Evolutionary conservation across 2,888 invertebrate species (phyloP).

Genomic region (Parelbella ahira): DNA sequence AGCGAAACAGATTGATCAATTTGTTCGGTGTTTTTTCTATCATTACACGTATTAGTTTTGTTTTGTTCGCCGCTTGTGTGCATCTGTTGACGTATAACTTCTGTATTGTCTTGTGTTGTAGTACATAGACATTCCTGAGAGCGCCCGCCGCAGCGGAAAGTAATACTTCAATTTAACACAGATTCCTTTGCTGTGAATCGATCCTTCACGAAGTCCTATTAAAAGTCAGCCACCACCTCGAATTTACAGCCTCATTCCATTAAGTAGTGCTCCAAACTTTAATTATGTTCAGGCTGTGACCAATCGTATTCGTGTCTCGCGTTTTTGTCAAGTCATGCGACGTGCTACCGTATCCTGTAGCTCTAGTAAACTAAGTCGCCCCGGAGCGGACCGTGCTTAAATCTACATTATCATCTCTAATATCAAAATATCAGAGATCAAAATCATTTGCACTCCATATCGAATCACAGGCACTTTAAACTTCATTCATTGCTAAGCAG

Average conservation of each 20-base stretch:
- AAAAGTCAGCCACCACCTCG: conserved; percentile 76
- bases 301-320: conserved; percentile 78
- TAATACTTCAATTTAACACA: conserved; percentile 56
- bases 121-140: conserved; percentile 13
- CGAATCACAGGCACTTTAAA: conserved; percentile 49
- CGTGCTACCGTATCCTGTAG: conserved; percentile 75
- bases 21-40: conserved; percentile 33
- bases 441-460: conserved; percentile 40
- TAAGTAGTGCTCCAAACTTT: conserved; percentile 78
- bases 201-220: conserved; percentile 75
- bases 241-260: conserved; percentile 75
- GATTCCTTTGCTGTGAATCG: conserved; percentile 62
- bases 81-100: conserved; percentile 21
- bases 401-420: conserved; percentile 45
- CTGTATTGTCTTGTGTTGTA: conserved; percentile 28
- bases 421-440: conserved; percentile 44
- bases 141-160: conserved; percentile 28
- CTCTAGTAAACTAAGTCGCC: conserved; percentile 38
- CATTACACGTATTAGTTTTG: conserved; percentile 27
- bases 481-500: conserved; percentile 43
- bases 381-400: conserved; percentile 31
- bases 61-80: conserved; percentile 29
- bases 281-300: conserved; percentile 80
- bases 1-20: conserved; percentile 36
- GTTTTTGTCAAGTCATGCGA: conserved; percentile 76